These are phyloP conservation scores for Austrofundulus limnaeus DNA, from an alignment of 2,113 vertebrate species.

Conservation along the genomic window DNA sequence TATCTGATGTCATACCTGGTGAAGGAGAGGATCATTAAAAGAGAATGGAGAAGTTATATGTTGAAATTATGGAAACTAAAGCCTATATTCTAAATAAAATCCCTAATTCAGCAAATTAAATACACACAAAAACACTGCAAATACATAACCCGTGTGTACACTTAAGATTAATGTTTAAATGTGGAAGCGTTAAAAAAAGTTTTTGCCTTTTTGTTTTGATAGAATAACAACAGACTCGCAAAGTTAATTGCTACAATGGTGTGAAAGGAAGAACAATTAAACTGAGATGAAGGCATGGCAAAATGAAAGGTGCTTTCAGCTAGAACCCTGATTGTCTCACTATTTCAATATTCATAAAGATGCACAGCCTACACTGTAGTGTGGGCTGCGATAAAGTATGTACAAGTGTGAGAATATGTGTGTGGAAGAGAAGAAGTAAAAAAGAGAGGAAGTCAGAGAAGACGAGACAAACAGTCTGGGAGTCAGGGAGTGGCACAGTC, in stretches of 20 bases:
- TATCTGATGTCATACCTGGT: conserved; percentile 93
- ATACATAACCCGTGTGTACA: conserved; percentile 21
- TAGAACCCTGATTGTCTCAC: conserved; percentile 75
- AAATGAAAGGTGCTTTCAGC: conserved; percentile 79
- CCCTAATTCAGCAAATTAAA: conserved; percentile 8
- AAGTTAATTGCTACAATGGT: conserved; percentile 56
- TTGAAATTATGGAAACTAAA: conserved; percentile 7
- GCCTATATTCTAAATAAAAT: conserved; percentile 12
- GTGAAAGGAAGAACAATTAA: conserved; percentile 70
- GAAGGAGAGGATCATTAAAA: conserved; percentile 1
- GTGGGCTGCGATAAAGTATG: conserved; percentile 42
- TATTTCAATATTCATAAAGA: conserved; percentile 78
- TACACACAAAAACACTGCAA: conserved; percentile 22
- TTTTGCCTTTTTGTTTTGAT: conserved; percentile 55
- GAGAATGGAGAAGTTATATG: conserved; percentile 5
- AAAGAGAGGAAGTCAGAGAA: conserved; percentile 12
- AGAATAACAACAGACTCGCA: conserved; percentile 61
- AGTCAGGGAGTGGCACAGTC: conserved; percentile 67
- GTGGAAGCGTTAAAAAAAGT: conserved; percentile 46
- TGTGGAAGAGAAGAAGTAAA: conserved; percentile 18
- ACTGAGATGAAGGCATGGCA: conserved; percentile 67
- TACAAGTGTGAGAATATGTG: conserved; percentile 28
- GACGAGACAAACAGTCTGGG: conserved; percentile 65
- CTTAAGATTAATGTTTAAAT: conserved; percentile 26
- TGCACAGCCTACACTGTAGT: conserved; percentile 60